Evolutionary conservation across 2,797 vertebrate species (phyloP).

Genomic region (Dryobates pubescens): DNA sequence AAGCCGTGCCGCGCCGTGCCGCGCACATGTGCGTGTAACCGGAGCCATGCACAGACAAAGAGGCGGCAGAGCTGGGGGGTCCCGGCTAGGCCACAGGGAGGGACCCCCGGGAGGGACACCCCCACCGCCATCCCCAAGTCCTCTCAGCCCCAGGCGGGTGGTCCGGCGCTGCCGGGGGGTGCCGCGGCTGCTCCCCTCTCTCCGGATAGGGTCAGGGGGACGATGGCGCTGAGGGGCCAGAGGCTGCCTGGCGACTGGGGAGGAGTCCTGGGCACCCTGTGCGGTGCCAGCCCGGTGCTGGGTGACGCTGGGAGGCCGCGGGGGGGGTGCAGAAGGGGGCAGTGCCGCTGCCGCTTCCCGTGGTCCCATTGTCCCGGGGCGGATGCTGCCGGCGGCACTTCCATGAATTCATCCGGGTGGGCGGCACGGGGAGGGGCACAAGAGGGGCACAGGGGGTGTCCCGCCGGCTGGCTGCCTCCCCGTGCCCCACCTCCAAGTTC

Average conservation of each 20-base stretch:
- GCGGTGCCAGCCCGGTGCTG: background rate
- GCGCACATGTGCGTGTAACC: no score
- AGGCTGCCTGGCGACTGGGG: background rate
- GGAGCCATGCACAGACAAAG: background rate
- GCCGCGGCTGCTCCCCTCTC: background rate
- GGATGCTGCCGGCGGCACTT: conserved; percentile 35
- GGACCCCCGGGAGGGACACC: no score
- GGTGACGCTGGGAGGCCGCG: background rate
- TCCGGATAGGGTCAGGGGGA: background rate
- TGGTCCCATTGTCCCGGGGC: conserved; percentile 44
- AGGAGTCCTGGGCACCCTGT: background rate
- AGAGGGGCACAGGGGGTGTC: background rate
- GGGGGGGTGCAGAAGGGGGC: background rate
- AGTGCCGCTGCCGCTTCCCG: background rate
- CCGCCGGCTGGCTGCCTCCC: background rate
- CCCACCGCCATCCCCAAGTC: background rate
- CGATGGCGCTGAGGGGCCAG: background rate
- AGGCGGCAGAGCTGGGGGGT: background rate
- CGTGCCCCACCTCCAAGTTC: background rate
- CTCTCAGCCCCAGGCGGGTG: background rate
- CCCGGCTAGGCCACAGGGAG: no score
- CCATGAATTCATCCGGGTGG: conserved; percentile 1
- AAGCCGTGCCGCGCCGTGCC: no score
- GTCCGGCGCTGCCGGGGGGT: background rate
- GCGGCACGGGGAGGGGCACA: background rate